Conservation (phyloP, 2,797 vertebrate species). For the Megaceryle alcyon region DNA sequence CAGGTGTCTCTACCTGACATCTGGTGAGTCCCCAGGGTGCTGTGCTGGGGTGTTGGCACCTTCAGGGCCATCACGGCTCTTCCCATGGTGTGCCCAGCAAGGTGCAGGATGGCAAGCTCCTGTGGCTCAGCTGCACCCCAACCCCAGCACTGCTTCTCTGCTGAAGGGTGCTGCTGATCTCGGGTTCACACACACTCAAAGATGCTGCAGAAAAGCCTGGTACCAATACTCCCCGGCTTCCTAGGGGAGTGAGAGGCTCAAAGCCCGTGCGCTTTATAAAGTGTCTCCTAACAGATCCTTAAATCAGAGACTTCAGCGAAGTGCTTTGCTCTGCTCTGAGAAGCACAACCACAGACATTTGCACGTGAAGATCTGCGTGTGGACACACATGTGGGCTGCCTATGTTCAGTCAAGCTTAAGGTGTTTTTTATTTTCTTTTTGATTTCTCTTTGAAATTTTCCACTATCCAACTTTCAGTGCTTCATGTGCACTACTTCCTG, state of each 20-base stretch:
- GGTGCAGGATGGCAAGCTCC: fast-evolving
- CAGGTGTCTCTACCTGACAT: neutral
- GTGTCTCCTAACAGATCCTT: neutral
- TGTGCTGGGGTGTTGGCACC: neutral
- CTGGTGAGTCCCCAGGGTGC: neutral
- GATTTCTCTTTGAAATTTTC: neutral
- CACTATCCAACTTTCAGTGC: fast-evolving
- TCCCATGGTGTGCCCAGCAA: neutral
- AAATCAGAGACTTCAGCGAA: neutral
- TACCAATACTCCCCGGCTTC: fast-evolving
- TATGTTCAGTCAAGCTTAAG: fast-evolving
- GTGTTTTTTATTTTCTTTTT: neutral
- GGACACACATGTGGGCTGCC: fast-evolving
- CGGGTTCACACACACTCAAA: fast-evolving
- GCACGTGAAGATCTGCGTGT: fast-evolving
- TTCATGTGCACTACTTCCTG: fast-evolving
- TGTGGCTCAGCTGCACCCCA: neutral
- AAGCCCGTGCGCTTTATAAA: fast-evolving
- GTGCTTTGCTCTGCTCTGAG: neutral
- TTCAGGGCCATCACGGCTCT: neutral
- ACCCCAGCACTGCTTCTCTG: neutral
- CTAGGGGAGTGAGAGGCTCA: fast-evolving
- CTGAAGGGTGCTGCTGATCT: neutral
- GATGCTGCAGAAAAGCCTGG: fast-evolving
- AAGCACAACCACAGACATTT: fast-evolving